Conservation (phyloP, 2,888 invertebrate species). For the Sphinx pinastri region DNA sequence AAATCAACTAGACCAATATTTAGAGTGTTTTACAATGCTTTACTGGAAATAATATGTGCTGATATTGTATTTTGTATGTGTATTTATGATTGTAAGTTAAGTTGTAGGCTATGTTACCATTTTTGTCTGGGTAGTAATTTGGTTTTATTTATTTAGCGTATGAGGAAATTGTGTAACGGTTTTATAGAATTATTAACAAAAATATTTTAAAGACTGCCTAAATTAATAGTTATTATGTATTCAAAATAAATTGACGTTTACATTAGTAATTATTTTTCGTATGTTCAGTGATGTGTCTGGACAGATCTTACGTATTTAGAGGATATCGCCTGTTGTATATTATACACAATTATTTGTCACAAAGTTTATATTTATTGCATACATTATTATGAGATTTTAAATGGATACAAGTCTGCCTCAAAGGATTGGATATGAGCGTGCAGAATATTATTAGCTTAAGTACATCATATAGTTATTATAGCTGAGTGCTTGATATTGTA, state of each 20-base stretch:
- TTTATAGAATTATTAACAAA: constrained; percentile 72
- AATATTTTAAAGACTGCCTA: constrained; percentile 82
- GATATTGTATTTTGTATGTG: constrained; percentile 73
- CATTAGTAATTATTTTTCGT: constrained; percentile 52
- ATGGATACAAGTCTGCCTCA: constrained; percentile 2
- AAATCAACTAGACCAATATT: constrained; percentile 81
- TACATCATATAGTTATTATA: constrained; percentile 5
- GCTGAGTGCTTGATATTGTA: constrained; percentile 7
- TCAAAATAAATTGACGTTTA: constrained; percentile 60
- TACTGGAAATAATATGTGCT: constrained; percentile 73
- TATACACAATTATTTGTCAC: constrained; percentile 45
- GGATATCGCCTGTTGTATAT: constrained; percentile 25
- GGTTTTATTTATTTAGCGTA: constrained; percentile 76
- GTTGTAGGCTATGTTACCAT: constrained; percentile 77
- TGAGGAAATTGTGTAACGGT: constrained; percentile 68
- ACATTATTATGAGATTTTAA: constrained; percentile 27
- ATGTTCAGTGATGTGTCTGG: constrained; percentile 21
- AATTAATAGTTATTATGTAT: constrained; percentile 72
- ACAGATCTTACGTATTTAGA: constrained; percentile 35
- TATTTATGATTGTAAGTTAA: constrained; percentile 68
- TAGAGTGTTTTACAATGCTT: constrained; percentile 81
- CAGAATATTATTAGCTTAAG: constrained; percentile 23
- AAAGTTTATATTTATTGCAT: constrained; percentile 51
- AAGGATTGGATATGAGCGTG: constrained; percentile 7
- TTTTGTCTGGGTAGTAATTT: constrained; percentile 59